These are phyloP conservation scores for Periophthalmodon schlosseri DNA, from an alignment of 2,113 vertebrate species.

Conservation along the genomic window DNA sequence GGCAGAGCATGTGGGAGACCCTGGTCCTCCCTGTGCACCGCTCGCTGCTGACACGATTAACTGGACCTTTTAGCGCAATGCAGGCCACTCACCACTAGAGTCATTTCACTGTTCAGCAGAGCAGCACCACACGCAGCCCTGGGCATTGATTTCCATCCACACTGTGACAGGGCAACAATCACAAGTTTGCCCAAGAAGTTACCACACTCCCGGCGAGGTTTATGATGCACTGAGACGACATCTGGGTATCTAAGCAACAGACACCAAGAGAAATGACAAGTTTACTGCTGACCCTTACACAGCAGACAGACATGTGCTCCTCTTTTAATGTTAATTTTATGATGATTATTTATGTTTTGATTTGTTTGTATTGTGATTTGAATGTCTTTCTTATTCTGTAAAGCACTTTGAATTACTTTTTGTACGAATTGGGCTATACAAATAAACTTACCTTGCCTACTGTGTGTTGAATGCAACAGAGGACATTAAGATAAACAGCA, in stretches of 20 bases:
- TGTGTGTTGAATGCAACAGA: not conserved
- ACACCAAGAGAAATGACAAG: not conserved
- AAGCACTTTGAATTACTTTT: too few species aligned
- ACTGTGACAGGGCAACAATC: constrained; percentile 68
- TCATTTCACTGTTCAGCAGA: constrained; percentile 79
- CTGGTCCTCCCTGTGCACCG: constrained; percentile 25
- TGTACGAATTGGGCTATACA: too few species aligned
- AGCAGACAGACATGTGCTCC: not conserved
- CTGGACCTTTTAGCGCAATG: constrained; percentile 56
- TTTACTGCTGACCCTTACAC: not conserved
- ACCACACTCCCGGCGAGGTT: constrained; percentile 34
- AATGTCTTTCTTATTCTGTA: too few species aligned
- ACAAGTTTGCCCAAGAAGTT: constrained; percentile 70
- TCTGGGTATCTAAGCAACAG: constrained; percentile 2
- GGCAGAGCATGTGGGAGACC: constrained; percentile 23
- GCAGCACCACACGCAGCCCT: constrained; percentile 61
- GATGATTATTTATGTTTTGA: too few species aligned
- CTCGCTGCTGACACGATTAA: constrained; percentile 61
- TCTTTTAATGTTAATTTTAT: too few species aligned
- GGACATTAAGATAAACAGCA: too few species aligned
- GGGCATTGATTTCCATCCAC: constrained; percentile 69
- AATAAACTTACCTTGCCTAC: too few species aligned
- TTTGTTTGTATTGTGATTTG: too few species aligned
- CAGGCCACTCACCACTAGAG: constrained; percentile 51
- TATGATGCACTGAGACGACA: constrained; percentile 11